A percentile compares a stretch with the other conserved stretches of the same genome.
Evolutionary conservation across 1,140 invertebrate species (phyloP).

Genomic region (Brachionus plicatilis): DNA sequence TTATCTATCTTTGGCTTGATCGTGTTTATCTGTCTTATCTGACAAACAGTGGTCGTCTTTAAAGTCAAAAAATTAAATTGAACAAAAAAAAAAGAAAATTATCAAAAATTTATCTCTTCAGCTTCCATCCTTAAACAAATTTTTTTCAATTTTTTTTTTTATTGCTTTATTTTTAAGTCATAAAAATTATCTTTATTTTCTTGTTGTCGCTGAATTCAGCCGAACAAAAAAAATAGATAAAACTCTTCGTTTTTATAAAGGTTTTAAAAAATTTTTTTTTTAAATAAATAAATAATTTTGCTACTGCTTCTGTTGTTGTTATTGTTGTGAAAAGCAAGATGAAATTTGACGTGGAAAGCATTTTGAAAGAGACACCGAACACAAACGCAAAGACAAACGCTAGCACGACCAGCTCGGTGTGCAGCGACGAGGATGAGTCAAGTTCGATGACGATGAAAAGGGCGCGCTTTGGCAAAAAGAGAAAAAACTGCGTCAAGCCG

Average conservation of each 20-base stretch:
- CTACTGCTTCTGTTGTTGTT: not conserved
- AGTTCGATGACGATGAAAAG: not conserved
- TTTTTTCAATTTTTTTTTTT: not conserved
- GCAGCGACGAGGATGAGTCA: not conserved
- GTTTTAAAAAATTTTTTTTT: not conserved
- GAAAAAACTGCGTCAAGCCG: conserved; percentile 67
- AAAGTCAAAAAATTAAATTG: not conserved
- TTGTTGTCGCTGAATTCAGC: not conserved
- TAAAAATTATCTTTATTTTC: not conserved
- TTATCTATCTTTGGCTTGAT: not conserved
- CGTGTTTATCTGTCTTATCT: not conserved
- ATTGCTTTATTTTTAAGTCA: not conserved
- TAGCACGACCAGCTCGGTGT: not conserved
- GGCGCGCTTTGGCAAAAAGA: not conserved
- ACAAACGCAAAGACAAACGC: not conserved
- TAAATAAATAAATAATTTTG: not conserved
- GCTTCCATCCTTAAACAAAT: not conserved
- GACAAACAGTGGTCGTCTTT: not conserved
- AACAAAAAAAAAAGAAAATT: not conserved
- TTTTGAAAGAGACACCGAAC: not conserved
- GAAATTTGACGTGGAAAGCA: conserved; percentile 22
- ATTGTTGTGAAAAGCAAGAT: not conserved
- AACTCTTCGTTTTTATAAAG: not conserved
- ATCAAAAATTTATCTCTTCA: not conserved
- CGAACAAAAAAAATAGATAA: not conserved